Evolutionary conservation across 2,113 vertebrate genomes (phyloP).

Genomic region (Beaufortia kweichowensis): DNA sequence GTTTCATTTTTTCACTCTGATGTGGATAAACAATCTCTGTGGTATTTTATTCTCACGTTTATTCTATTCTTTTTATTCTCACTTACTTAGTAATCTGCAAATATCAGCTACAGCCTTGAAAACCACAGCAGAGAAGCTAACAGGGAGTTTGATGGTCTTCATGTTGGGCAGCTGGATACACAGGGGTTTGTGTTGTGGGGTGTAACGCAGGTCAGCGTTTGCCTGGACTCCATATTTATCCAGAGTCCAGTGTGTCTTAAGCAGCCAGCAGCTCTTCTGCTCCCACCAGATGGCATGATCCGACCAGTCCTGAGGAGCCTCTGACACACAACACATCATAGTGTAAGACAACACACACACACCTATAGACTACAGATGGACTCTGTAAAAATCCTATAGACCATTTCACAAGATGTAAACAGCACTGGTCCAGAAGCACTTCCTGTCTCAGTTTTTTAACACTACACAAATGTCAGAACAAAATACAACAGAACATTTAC

Average conservation of each 20-base stretch:
- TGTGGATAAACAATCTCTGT: no score
- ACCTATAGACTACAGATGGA: no score
- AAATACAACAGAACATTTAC: no score
- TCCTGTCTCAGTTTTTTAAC: no score
- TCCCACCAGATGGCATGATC: slow-evolving; percentile 98
- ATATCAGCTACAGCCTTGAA: slow-evolving; percentile 89
- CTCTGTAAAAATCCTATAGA: no score
- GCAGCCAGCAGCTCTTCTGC: slow-evolving; percentile 89
- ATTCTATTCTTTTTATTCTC: no score
- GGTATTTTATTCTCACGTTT: no score
- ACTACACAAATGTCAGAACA: no score
- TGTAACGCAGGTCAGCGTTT: slow-evolving; percentile 90
- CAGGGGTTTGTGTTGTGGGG: slow-evolving; percentile 89
- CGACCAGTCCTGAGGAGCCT: slow-evolving; percentile 88
- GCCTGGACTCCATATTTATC: slow-evolving; percentile 94
- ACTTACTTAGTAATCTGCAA: slow-evolving; percentile 92
- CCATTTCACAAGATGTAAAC: no score
- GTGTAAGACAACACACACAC: background rate
- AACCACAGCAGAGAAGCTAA: slow-evolving; percentile 89
- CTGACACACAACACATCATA: slow-evolving; percentile 65
- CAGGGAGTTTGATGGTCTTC: slow-evolving; percentile 83
- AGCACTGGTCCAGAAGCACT: no score
- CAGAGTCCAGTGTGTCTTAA: slow-evolving; percentile 96
- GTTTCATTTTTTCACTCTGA: no score
- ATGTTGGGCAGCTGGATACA: slow-evolving; percentile 88